Evolutionary conservation across 2,888 invertebrate genomes (phyloP).

Genomic region (Notodonta ziczac): DNA sequence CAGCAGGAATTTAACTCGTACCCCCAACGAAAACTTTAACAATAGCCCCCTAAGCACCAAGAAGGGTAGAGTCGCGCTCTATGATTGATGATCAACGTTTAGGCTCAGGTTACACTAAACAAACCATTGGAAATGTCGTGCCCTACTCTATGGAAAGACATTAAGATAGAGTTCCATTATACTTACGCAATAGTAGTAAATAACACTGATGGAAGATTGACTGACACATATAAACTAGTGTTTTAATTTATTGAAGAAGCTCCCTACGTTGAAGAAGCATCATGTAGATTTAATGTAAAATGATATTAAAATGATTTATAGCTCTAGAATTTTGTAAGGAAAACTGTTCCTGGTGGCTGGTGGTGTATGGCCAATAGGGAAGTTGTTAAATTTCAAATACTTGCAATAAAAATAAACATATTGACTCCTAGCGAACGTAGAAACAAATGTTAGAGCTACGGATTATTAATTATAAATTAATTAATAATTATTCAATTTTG

Average conservation of each 20-base stretch:
- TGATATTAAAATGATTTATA: too few relatives aligned
- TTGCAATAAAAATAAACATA: too few relatives aligned
- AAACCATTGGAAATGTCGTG: constrained; percentile 4
- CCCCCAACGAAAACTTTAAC: neutral
- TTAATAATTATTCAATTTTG: too few relatives aligned
- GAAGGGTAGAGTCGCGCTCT: constrained; percentile 7
- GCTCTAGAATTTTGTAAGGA: too few relatives aligned
- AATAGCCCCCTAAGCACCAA: neutral
- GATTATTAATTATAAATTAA: too few relatives aligned
- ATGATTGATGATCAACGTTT: constrained; percentile 54
- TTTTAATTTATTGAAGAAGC: neutral
- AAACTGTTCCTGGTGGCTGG: too few relatives aligned
- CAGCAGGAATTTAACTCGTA: neutral
- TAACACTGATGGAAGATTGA: constrained; percentile 1
- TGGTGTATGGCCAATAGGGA: too few relatives aligned
- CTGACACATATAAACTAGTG: neutral
- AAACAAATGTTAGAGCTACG: too few relatives aligned
- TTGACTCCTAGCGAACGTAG: too few relatives aligned
- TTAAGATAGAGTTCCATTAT: neutral
- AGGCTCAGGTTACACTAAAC: constrained; percentile 44
- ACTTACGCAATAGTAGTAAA: neutral
- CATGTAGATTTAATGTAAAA: too few relatives aligned
- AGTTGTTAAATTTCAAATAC: too few relatives aligned
- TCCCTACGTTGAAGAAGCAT: too few relatives aligned
- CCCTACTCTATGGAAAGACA: neutral